Percentiles rank a stretch among this genome's conserved stretches.
These are phyloP conservation scores for Tamandua tetradactyla DNA, from an alignment of 2,797 vertebrate genomes.

Conservation along the genomic window DNA sequence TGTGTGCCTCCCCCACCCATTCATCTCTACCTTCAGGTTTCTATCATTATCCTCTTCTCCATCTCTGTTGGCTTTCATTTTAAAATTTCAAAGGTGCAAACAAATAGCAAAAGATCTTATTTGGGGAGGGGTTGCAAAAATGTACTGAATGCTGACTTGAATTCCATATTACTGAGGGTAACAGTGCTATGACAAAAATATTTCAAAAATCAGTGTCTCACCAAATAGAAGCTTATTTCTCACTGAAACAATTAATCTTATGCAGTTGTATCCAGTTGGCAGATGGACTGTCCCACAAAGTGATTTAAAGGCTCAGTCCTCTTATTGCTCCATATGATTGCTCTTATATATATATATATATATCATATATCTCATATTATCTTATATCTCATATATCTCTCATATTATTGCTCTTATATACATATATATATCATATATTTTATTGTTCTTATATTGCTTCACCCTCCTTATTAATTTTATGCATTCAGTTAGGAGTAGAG, in stretches of 20 bases:
- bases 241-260: neutral
- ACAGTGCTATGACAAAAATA: neutral
- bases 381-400: too few species aligned
- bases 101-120: neutral
- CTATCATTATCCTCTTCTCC: neutral
- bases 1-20: neutral
- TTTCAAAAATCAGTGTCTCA: neutral
- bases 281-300: neutral
- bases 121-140: neutral
- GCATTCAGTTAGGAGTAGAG: neutral
- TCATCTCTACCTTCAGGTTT: conserved; percentile 1
- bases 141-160: neutral
- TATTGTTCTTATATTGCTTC: neutral
- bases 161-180: neutral
- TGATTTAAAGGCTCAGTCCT: neutral
- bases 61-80: neutral
- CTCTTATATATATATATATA: too few species aligned
- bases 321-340: too few species aligned
- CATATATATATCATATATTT: too few species aligned
- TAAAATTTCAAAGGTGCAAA: neutral
- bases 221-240: neutral
- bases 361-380: too few species aligned
- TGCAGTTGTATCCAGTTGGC: neutral
- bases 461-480: neutral
- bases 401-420: too few species aligned